phyloP scores from a whole-genome alignment of 2,888 invertebrate species.

The Acrocera orbiculus region DNA sequence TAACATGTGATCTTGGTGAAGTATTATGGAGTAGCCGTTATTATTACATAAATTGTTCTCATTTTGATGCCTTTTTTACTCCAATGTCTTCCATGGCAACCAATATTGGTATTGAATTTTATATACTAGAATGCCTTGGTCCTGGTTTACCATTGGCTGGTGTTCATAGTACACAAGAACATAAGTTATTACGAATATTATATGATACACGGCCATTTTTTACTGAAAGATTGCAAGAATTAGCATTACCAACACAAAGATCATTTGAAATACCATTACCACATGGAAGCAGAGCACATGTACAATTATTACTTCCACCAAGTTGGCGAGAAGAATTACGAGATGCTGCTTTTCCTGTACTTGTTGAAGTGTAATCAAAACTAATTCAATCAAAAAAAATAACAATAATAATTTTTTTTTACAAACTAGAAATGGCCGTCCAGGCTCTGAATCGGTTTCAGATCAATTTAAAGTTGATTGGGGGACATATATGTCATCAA shows the following conservation, averaged over 20 bases:
- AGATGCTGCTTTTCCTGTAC: slow-evolving; percentile 73
- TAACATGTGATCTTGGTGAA: slow-evolving; percentile 65
- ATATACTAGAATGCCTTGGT: slow-evolving; percentile 81
- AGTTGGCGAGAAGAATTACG: slow-evolving; percentile 71
- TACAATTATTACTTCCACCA: slow-evolving; percentile 73
- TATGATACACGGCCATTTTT: slow-evolving; percentile 55
- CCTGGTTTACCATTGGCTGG: slow-evolving; percentile 74
- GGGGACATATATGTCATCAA: slow-evolving; percentile 84
- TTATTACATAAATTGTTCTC: slow-evolving; percentile 73
- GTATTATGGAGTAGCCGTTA: slow-evolving; percentile 61
- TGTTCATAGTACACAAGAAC: slow-evolving; percentile 55
- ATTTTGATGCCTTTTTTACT: slow-evolving; percentile 61
- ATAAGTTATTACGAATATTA: slow-evolving; percentile 57
- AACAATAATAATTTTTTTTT: slow-evolving; percentile 1
- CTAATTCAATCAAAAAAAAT: too few relatives aligned
- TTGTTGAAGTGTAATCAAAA: slow-evolving; percentile 77
- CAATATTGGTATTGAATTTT: slow-evolving; percentile 32
- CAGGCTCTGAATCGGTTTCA: slow-evolving; percentile 78
- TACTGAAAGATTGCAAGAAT: slow-evolving; percentile 47
- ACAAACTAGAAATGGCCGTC: slow-evolving; percentile 62
- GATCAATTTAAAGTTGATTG: slow-evolving; percentile 75
- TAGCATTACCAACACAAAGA: slow-evolving; percentile 66
- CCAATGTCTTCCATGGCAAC: slow-evolving; percentile 32
- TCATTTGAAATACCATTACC: slow-evolving; percentile 73
- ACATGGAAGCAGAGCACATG: slow-evolving; percentile 73